Evolutionary conservation across 2,797 vertebrate genomes (phyloP).

Genomic region (Eleutherodactylus coqui): DNA sequence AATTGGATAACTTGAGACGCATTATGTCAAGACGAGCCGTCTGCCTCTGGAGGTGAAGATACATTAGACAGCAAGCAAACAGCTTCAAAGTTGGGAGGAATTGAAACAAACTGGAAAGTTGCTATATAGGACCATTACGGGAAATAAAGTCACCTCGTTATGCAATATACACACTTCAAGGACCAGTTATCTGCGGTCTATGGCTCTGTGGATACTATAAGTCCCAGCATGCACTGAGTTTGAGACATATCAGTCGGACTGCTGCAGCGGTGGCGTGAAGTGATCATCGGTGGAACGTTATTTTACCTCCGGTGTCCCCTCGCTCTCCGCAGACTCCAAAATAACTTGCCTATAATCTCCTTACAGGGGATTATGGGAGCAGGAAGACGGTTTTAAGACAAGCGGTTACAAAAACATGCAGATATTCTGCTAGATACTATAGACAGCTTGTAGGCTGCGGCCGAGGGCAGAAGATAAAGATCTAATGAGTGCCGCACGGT

Average conservation of each 20-base stretch:
- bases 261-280: not conserved
- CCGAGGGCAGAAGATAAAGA: not conserved
- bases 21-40: no score
- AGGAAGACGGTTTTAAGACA: not conserved
- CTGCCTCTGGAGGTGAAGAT: no score
- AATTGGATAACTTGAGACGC: no score
- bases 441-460: not conserved
- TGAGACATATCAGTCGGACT: no score
- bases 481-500: not conserved
- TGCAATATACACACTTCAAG: no score
- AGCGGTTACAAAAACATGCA: not conserved
- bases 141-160: no score
- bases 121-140: no score
- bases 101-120: no score
- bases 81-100: no score
- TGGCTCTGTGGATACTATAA: not conserved
- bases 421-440: not conserved
- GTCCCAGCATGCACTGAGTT: not conserved
- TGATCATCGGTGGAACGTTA: not conserved
- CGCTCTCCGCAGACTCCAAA: not conserved
- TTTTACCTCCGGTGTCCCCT: not conserved
- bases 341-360: slow-evolving; percentile 8
- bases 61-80: no score
- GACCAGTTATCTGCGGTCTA: no score
- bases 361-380: slow-evolving; percentile 26